These are phyloP conservation scores for Ephestia elutella DNA, from an alignment of 1,140 invertebrate species.

Conservation along the genomic window DNA sequence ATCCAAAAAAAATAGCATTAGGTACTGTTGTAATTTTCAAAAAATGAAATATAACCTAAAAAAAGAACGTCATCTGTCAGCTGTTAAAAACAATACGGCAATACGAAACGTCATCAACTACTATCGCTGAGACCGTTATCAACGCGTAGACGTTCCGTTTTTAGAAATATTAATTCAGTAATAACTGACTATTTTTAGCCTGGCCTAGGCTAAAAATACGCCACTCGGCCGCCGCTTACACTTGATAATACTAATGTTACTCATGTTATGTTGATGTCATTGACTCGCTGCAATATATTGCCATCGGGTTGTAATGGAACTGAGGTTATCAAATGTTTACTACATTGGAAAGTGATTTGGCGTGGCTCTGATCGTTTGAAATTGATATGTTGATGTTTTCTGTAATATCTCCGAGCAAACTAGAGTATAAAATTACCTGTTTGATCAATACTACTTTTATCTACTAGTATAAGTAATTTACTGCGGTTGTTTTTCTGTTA, in stretches of 20 bases:
- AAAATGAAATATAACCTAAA: neutral
- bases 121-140: constrained; percentile 67
- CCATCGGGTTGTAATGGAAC: constrained; percentile 44
- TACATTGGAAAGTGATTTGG: constrained; percentile 22
- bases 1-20: too few species aligned
- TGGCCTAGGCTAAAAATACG: constrained; percentile 71
- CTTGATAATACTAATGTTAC: constrained; percentile 69
- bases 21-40: too few species aligned
- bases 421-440: too few species aligned
- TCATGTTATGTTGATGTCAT: constrained; percentile 61
- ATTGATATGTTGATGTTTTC: neutral
- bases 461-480: too few species aligned
- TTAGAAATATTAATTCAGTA: constrained; percentile 75
- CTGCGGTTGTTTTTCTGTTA: too few species aligned
- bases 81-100: neutral
- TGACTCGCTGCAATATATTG: constrained; percentile 65
- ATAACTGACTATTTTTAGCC: constrained; percentile 73
- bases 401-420: too few species aligned
- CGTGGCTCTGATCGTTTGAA: neutral
- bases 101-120: constrained; percentile 45
- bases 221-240: constrained; percentile 52
- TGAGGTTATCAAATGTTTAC: constrained; percentile 53
- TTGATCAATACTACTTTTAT: too few species aligned
- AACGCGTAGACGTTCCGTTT: constrained; percentile 69
- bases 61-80: neutral